Base-by-base conservation (phyloP, 1,140 invertebrate genomes). In the Cotesia chilonis region DNA sequence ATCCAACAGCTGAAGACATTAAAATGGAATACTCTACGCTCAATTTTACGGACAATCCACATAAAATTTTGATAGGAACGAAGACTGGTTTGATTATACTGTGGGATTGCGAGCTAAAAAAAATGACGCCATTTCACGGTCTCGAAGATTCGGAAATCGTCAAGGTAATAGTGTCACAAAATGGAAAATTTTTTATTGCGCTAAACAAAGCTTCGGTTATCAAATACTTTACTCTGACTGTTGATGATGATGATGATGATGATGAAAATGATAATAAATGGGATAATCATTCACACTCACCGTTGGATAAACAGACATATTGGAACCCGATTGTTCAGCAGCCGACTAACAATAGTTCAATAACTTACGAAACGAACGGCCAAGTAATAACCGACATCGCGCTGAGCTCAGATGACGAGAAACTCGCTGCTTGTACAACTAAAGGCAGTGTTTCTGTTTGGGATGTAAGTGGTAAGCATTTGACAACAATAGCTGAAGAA, bases 61-160 rank as follows among this genome's bases (percentile, higher is more conserved):
- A 83, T 41, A 74, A 81, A 69, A 80, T 87, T 74, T 75, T 88
- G 35, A 72, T 84, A 52, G 84, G 84, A 12, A 82, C 75, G 35
- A 71, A 75, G 36, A 35, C 70, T 7, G 84, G 85, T 1, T 70
- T 75, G 63, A 74, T 87, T 61, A 68, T 82, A 52, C 68, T 84
- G 1, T 87, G 83, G 82, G 74, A 87, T 61, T 82, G 74, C 38
- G 57, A 75, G 4, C 77, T 68, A 10, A 79, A 78, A 10, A 76
- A 75, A 6, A 75, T 80, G 35, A 79, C 73, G 57, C 59, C 79
- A n/a, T 87, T 82, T 37, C 73, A 63, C 47, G 84, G 83, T 4
- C 74, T 82, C 38, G 57, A 71, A 20, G 76, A 77, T n/a, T 61
- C 72, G 47, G 14, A 68, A 7, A 84, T 87, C 35, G 78, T 74